Evolutionary conservation across 2,113 vertebrate genomes (phyloP).

Genomic region (Oreocharis arfaki): DNA sequence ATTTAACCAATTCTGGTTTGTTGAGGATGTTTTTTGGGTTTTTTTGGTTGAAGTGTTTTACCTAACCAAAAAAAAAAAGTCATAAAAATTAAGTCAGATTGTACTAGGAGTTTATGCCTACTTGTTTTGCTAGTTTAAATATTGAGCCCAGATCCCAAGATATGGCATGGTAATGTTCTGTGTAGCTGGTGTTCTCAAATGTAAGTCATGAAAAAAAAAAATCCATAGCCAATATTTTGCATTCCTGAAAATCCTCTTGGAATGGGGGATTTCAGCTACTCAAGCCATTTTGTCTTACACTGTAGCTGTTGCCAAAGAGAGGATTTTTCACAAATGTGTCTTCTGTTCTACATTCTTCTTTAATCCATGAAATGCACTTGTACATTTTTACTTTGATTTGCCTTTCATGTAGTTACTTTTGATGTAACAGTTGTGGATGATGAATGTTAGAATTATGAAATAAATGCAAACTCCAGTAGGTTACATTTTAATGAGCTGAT

Average conservation of each 20-base stretch:
- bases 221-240: not conserved
- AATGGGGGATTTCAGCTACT: not conserved
- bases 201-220: not conserved
- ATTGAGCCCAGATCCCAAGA: not conserved
- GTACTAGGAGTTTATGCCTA: not conserved
- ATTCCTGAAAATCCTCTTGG: not conserved
- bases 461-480: not conserved
- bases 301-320: not conserved
- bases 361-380: not conserved
- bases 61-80: not conserved
- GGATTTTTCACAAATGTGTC: not conserved
- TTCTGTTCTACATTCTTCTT: not conserved
- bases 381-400: slow-evolving; percentile 12
- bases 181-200: not conserved
- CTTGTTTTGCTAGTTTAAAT: not conserved
- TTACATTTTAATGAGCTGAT: not conserved
- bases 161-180: not conserved
- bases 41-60: not conserved
- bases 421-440: not conserved
- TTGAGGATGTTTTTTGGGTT: not conserved
- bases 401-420: not conserved
- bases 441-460: not conserved
- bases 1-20: not conserved
- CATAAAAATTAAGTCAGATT: not conserved
- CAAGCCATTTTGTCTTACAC: not conserved